phyloP scores from a whole-genome alignment of 2,113 vertebrate species.

The Microcebus griseorufus region DNA sequence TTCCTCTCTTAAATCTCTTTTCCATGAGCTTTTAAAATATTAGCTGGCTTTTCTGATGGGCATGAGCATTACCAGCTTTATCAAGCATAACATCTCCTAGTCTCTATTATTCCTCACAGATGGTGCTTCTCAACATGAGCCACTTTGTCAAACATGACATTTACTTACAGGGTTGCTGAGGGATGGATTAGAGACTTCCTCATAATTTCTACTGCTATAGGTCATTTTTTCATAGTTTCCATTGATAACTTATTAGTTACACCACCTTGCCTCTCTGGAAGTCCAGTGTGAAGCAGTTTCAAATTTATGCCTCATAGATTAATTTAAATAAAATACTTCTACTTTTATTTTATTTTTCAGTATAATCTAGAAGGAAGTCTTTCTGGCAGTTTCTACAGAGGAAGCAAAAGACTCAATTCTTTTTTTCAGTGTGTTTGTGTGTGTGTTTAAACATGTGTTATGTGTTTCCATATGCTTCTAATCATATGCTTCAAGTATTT shows the following conservation, averaged over 20 bases:
- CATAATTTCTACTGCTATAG: constrained; percentile 25
- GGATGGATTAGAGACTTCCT: not conserved
- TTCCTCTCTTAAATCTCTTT: constrained; percentile 30
- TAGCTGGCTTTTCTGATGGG: constrained; percentile 48
- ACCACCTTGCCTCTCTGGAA: not conserved
- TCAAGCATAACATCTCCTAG: constrained; percentile 74
- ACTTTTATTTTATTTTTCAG: constrained; percentile 1
- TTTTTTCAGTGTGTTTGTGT: not conserved
- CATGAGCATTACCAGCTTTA: constrained; percentile 72
- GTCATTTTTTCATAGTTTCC: constrained; percentile 17
- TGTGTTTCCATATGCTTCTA: not conserved
- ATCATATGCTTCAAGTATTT: not conserved
- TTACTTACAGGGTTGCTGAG: constrained; percentile 66
- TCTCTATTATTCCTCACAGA: constrained; percentile 70
- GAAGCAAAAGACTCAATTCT: not conserved
- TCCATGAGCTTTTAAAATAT: constrained; percentile 58
- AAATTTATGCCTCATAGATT: not conserved
- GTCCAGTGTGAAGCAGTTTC: not conserved
- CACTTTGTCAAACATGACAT: constrained; percentile 78
- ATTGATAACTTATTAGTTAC: constrained; percentile 36
- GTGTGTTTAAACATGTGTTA: not conserved
- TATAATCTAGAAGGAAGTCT: not conserved
- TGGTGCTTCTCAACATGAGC: constrained; percentile 66
- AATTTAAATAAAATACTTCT: not conserved
- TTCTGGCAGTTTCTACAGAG: not conserved